These are phyloP conservation scores for Cyclina sinensis DNA, from an alignment of 1,140 invertebrate genomes.

Conservation along the genomic window DNA sequence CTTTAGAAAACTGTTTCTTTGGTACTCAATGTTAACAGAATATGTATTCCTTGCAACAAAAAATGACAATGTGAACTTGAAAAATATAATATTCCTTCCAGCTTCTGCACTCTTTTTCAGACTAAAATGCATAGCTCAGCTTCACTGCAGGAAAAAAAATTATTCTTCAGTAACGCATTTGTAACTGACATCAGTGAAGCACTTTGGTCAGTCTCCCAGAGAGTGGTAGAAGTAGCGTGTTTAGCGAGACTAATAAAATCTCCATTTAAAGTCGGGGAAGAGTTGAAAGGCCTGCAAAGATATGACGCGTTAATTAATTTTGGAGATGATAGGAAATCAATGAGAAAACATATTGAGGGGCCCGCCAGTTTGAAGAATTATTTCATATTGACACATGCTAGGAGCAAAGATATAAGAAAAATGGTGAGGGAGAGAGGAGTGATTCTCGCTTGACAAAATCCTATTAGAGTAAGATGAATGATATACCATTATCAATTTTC, in stretches of 20 bases:
- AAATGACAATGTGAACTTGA: no score
- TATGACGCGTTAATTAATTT: slow-evolving; percentile 1
- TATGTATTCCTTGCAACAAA: no score
- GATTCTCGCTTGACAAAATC: neutral
- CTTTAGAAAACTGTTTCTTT: no score
- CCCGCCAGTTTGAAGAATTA: neutral
- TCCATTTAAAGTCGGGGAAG: neutral
- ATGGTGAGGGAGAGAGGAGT: neutral
- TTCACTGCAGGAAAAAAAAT: neutral
- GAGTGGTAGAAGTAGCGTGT: neutral
- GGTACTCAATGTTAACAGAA: no score
- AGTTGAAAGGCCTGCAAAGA: neutral
- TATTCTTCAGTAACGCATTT: no score
- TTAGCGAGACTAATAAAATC: slow-evolving; percentile 10
- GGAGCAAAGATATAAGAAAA: slow-evolving; percentile 29
- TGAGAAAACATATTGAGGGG: slow-evolving; percentile 8
- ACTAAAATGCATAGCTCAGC: neutral
- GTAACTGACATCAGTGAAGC: no score
- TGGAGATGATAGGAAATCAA: slow-evolving; percentile 27
- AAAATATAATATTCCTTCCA: no score
- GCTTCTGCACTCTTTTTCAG: neutral
- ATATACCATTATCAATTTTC: neutral
- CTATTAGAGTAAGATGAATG: neutral
- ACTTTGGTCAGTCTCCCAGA: neutral
- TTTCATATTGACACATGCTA: slow-evolving; percentile 44